A percentile compares a stretch with the other conserved stretches of the same genome.
phyloP scores from a whole-genome alignment of 1,140 invertebrate species.

The Aricia agestis region DNA sequence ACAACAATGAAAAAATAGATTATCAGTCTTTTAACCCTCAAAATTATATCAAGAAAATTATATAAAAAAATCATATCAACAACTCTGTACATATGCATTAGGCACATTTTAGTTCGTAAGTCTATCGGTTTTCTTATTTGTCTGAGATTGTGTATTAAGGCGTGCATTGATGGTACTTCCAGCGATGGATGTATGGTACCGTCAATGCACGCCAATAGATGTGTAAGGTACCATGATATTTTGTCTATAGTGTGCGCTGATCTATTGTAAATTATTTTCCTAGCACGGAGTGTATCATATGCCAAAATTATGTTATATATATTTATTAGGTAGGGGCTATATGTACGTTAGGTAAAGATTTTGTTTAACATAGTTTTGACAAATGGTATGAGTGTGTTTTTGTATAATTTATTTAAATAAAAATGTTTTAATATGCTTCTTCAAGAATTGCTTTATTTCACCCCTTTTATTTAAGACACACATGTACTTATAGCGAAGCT shows the following conservation, averaged over 20 bases:
- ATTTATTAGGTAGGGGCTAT: slow-evolving; percentile 17
- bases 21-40: too few species aligned
- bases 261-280: slow-evolving; percentile 14
- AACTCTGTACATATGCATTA: neutral
- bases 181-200: too few species aligned
- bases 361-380: slow-evolving; percentile 36
- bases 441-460: neutral
- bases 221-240: slow-evolving; percentile 16
- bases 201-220: neutral
- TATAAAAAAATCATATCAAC: neutral
- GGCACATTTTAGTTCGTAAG: neutral
- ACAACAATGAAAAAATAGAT: too few species aligned
- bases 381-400: slow-evolving; percentile 43
- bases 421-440: slow-evolving; percentile 15
- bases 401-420: slow-evolving; percentile 38
- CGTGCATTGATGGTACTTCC: too few species aligned
- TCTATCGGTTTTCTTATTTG: neutral
- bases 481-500: too few species aligned
- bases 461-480: neutral
- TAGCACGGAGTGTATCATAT: slow-evolving; percentile 10
- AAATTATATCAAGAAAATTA: too few species aligned
- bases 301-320: slow-evolving; percentile 10
- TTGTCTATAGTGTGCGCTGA: slow-evolving; percentile 15
- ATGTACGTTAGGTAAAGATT: slow-evolving; percentile 35
- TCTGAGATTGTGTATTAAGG: slow-evolving; percentile 21